phyloP scores from a whole-genome alignment of 53 echinoderm and acorn worm species.

The Antedon mediterranea region DNA sequence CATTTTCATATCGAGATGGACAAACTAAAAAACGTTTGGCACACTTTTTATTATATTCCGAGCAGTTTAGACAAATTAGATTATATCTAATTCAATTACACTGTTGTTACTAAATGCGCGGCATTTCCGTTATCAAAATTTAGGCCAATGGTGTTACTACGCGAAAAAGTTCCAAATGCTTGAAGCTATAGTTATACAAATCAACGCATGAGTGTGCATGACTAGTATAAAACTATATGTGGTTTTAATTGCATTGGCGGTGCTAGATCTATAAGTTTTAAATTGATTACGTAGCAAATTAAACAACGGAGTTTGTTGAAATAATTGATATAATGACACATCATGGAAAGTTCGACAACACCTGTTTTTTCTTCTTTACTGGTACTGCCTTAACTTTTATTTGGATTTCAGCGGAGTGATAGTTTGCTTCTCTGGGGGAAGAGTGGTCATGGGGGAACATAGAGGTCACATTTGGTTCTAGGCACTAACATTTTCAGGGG shows the following conservation, averaged over 20 bases:
- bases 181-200: background rate
- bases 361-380: background rate
- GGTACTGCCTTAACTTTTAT: background rate
- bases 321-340: background rate
- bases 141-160: background rate
- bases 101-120: background rate
- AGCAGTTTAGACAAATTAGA: background rate
- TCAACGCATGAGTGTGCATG: background rate
- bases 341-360: background rate
- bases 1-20: background rate
- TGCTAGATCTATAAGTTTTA: background rate
- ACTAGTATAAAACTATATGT: background rate
- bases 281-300: background rate
- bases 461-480: background rate
- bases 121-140: background rate
- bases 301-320: background rate
- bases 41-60: background rate
- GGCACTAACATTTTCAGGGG: background rate
- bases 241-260: background rate
- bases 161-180: background rate
- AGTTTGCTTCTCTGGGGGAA: background rate
- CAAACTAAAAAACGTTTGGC: background rate
- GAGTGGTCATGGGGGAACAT: background rate
- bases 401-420: background rate
- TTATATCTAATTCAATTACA: background rate